Evolutionary conservation across 2,797 vertebrate species (phyloP), one percentile per base, ranked within the genome.

Genomic region (Falco naumanni): DNA sequence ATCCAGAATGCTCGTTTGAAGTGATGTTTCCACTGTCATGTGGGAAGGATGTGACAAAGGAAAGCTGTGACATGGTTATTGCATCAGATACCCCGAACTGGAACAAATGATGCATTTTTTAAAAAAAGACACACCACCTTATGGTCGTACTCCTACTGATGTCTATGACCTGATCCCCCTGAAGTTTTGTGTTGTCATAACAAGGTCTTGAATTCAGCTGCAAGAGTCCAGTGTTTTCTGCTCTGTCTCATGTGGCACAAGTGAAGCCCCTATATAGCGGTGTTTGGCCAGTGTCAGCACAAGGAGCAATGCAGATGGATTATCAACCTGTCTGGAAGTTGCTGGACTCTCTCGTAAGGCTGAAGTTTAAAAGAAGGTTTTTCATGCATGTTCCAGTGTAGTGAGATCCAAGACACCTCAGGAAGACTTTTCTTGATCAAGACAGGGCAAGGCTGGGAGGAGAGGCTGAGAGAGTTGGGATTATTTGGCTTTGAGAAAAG

Each of bases 11-110:
- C 51, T 91, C 29, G 17, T 93, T 90, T 85, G 47, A 84, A 96
- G 39, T 72, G 54, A 87, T 94, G 60, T 93, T 96, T 95, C 93
- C 94, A 94, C 76, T 94, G 81, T 84, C 83, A 90, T 50, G 91
- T 85, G 84, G 95, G 87, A 95, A 96, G 92, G 85, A 96, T 83
- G 75, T 95, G 82, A 95, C 93, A 90, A 93, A 94, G 74, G 79
- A 94, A 84, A 93, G 87, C 6, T 6, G 69, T 84, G 92, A 93
- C 88, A 88, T 20, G 7, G 59, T 71, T 96, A 75, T 79, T 93
- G 76, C 89, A 94, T 93, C 94, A 97, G 60, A 95, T 72, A 84
- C 47, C 53, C 76, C 16, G 3, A 94, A 93, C 66, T 66, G 96
- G 96, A 97, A 96, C 47, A 94, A 95, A 53, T 84, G 2, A 95